Percentiles rank a stretch among this genome's conserved stretches.
Evolutionary conservation across 1,140 invertebrate species (phyloP).

Genomic region (Oncopodura yosiiana): DNA sequence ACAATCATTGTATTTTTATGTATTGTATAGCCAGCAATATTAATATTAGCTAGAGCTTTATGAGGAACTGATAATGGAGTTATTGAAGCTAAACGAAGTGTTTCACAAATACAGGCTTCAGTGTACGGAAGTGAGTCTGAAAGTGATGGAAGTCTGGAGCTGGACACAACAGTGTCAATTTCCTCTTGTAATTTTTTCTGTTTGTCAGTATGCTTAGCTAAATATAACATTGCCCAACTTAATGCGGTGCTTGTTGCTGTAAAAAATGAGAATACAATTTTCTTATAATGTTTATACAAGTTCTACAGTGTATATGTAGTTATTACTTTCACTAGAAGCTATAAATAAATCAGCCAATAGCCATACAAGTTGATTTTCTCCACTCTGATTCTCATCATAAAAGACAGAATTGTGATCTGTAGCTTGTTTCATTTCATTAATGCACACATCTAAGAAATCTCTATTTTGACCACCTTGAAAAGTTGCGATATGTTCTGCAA

Average conservation of each 20-base stretch:
- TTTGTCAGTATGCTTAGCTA: slow-evolving; percentile 6
- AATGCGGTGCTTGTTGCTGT: slow-evolving; percentile 8
- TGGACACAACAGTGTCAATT: slow-evolving; percentile 10
- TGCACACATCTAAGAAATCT: neutral
- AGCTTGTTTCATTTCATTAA: neutral
- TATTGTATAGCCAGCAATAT: slow-evolving; percentile 37
- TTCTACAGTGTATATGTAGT: too few species aligned
- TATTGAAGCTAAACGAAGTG: slow-evolving; percentile 11
- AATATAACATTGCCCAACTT: slow-evolving; percentile 12
- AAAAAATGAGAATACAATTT: too few species aligned
- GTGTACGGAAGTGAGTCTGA: slow-evolving; percentile 19
- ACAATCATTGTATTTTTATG: slow-evolving; percentile 40
- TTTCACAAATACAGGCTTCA: slow-evolving; percentile 23
- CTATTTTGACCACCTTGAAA: neutral
- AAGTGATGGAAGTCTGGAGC: neutral
- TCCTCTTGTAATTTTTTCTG: slow-evolving; percentile 21
- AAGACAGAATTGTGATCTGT: neutral
- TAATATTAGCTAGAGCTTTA: slow-evolving; percentile 24
- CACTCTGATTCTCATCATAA: too few species aligned
- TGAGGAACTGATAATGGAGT: slow-evolving; percentile 10
- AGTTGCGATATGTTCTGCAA: neutral
- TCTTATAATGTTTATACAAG: too few species aligned
- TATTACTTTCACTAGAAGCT: too few species aligned
- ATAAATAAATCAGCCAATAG: too few species aligned
- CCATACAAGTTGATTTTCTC: too few species aligned